Percentiles rank a stretch among this genome's conserved stretches.
Conservation (phyloP, 1,140 invertebrate genomes). For the Mya arenaria region DNA sequence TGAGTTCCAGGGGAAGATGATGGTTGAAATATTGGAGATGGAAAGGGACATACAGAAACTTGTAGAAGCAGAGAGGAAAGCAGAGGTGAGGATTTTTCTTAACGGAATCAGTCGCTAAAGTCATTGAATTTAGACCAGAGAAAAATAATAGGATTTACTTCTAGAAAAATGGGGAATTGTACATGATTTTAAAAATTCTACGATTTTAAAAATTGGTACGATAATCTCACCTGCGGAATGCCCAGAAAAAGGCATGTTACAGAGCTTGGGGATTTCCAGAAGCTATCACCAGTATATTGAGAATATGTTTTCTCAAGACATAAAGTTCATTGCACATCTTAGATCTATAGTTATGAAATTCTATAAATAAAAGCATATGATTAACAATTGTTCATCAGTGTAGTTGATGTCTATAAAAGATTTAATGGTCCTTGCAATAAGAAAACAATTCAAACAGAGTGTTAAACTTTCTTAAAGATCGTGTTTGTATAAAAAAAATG, state of each 20-base stretch:
- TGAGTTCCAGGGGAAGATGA: slow-evolving; percentile 36
- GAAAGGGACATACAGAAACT: slow-evolving; percentile 41
- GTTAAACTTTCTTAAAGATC: no score
- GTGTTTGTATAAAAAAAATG: no score
- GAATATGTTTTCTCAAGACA: no score
- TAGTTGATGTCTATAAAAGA: no score
- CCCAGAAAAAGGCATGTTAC: background rate
- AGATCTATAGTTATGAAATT: no score
- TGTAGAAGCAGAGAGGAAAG: slow-evolving; percentile 37
- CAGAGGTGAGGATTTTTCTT: slow-evolving; percentile 7
- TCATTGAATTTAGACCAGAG: background rate
- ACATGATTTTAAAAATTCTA: background rate
- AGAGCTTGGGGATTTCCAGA: background rate
- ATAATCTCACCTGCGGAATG: background rate
- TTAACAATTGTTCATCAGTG: no score
- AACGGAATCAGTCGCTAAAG: background rate
- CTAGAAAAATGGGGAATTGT: background rate
- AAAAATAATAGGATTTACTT: background rate
- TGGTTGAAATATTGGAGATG: slow-evolving; percentile 25
- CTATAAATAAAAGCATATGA: no score
- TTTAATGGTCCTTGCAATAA: no score
- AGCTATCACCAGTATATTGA: no score
- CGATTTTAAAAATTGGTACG: background rate
- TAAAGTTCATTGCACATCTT: no score
- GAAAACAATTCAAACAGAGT: no score